phyloP scores from a whole-genome alignment of 2,888 invertebrate species.

The Tigriopus californicus region DNA sequence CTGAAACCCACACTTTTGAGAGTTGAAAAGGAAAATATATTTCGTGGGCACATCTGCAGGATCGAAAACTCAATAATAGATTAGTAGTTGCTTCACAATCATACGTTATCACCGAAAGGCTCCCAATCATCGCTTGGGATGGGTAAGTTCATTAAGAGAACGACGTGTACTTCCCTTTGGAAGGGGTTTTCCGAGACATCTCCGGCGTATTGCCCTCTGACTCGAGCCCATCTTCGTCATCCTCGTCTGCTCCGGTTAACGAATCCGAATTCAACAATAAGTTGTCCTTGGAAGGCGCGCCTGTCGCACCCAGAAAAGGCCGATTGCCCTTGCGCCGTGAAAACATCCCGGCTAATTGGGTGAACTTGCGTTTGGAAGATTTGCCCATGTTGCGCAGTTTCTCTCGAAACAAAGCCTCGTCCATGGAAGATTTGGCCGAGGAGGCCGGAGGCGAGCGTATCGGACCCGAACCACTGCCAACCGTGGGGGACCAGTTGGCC shows the following conservation, averaged over 20 bases:
- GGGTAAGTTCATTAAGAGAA: not conserved
- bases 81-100: no score
- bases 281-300: slow-evolving; percentile 22
- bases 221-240: slow-evolving; percentile 15
- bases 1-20: no score
- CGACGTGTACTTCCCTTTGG: slow-evolving; percentile 9
- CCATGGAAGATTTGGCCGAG: slow-evolving; percentile 23
- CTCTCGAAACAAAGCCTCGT: slow-evolving; percentile 52
- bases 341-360: slow-evolving; percentile 55
- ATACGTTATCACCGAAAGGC: no score
- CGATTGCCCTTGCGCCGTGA: slow-evolving; percentile 33
- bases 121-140: not conserved
- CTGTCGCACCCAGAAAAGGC: slow-evolving; percentile 19
- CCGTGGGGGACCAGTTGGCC: not conserved
- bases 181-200: not conserved
- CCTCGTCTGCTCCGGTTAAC: slow-evolving; percentile 21
- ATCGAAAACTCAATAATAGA: no score
- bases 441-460: slow-evolving; percentile 26
- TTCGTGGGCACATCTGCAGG: no score
- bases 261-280: slow-evolving; percentile 22
- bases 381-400: slow-evolving; percentile 63
- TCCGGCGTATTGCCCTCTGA: not conserved
- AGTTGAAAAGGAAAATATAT: no score
- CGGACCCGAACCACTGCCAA: slow-evolving; percentile 12
- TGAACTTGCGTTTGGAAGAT: slow-evolving; percentile 59